Evolutionary conservation across 2,113 vertebrate species (phyloP), one percentile per base, ranked within the genome.

Genomic region (Eptatretus burgeri): DNA sequence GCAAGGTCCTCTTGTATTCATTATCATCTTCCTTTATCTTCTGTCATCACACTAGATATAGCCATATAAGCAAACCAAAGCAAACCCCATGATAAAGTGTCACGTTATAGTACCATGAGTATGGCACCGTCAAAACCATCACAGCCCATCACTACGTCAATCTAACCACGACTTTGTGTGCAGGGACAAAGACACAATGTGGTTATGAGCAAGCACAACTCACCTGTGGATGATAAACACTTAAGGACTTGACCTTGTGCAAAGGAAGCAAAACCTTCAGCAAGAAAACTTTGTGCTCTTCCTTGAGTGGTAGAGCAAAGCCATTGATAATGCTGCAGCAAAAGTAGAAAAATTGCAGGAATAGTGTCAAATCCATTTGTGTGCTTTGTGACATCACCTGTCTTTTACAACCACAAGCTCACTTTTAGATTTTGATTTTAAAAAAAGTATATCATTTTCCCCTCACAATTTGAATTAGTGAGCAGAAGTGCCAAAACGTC

Each of bases 171-270:
- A 41, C 27, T 41, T 41, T 5, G 27, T 41, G 27, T 41, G 27
- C 27, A 41, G 27, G 27, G 27, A 41, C 27, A 41, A 41, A 3
- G 27, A 5, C 27, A 41, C 27, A 7, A 41, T 41, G 27, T 41
- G 27, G 27, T 41, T 41, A 41, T 41, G 27, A 41, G 27, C 3
- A 41, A 41, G 27, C 27, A 19, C 51, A 17, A 66, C 64, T 66
- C 74, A 95, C 91, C 83, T 98, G 91, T 65, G 89, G 87, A 69
- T 95, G 91, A 74, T 98, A 98, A 67, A 98, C 91, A 69, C 91
- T 95, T 71, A 98, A 81, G 63, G 91, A 95, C 72, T 98, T 98
- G 74, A 94, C 91, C 83, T 98, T 98, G 78, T 98, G 91, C 75
- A 98, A 76, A 65, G 91, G 91, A 72, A 98, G 73, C 70, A 98